These are phyloP conservation scores for Scrobipalpa atriplicella DNA, from an alignment of 2,888 invertebrate species.

Conservation along the genomic window DNA sequence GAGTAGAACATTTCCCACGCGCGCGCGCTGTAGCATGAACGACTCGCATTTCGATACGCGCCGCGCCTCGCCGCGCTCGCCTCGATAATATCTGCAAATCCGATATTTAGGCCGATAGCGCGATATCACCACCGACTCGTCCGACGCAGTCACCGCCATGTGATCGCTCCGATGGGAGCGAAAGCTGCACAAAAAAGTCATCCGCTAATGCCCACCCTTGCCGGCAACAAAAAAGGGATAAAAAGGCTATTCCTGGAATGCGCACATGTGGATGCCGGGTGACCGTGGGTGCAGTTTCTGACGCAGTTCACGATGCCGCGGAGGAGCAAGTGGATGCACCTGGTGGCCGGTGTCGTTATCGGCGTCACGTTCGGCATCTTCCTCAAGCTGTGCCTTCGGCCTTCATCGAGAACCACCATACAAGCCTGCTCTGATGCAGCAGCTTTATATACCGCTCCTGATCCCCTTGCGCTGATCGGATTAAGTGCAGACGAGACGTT, in stretches of 20 bases:
- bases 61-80: constrained; percentile 61
- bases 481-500: constrained; percentile 66
- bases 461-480: constrained; percentile 68
- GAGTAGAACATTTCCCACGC: constrained; percentile 50
- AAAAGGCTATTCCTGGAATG: constrained; percentile 78
- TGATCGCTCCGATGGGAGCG: constrained; percentile 71
- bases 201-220: constrained; percentile 74
- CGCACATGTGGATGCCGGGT: constrained; percentile 75
- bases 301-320: constrained; percentile 74
- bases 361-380: constrained; percentile 83
- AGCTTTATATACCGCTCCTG: constrained; percentile 53
- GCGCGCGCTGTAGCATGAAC: constrained; percentile 57
- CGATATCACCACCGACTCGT: constrained; percentile 67
- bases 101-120: constrained; percentile 74
- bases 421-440: constrained; percentile 64
- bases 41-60: constrained; percentile 67
- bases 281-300: constrained; percentile 65
- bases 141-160: constrained; percentile 64
- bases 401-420: constrained; percentile 63
- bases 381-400: constrained; percentile 72
- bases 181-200: constrained; percentile 68
- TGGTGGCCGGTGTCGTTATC: constrained; percentile 80
- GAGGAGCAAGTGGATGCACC: constrained; percentile 77
- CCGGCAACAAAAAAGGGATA: constrained; percentile 74
- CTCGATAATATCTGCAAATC: constrained; percentile 76